Base-by-base conservation (phyloP, 1,140 invertebrate genomes). In the Medauroidea extradentata region DNA sequence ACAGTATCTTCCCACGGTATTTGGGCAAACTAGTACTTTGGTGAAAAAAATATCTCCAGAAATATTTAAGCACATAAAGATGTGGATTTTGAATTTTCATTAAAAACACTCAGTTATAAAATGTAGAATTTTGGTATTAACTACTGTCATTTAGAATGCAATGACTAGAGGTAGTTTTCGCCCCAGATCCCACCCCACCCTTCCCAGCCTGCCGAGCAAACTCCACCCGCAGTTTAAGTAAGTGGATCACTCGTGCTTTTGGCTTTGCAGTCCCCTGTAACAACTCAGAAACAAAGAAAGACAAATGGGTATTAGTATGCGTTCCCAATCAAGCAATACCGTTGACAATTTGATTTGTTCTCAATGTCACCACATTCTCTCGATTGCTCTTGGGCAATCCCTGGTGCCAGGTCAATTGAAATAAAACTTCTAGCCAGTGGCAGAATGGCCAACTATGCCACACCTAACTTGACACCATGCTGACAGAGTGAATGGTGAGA, bases 211-310 rank as follows among this genome's bases (percentile, higher is more conserved):
- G 24, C 39, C 29, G 29, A 34, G 29, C 29, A 34, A 34, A 34
- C 56, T 57, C 56, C 56, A 57, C 38, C 50, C 27, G 56, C 42
- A 57, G 56, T 57, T 50, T 34, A 57, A 34, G 39, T 49, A 25
- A 57, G 44, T 57, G 56, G 46, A 57, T 51, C 42, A 44, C 56
- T 57, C 29, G 29, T 57, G 56, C 23, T 57, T 48, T 57, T 57
- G 56, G 56, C 56, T 50, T 57, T 48, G 50, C 27, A 50, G 56
- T 50, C 34, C 24, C 56, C 56, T 57, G 56, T 57, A 57, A 57
- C 56, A 57, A 57, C 56, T 57, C 56, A 57, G 56, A 57, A 57
- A 57, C 56, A 57, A 48, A 57, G 56, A 57, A 41, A 57, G 56
- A 57, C 29, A 44, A 34, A 48, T 24, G 25, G n/a, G 39, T 27